Percentiles rank a stretch among this genome's conserved stretches.
Evolutionary conservation across 2,113 vertebrate genomes (phyloP).

Genomic region (Phaethornis superciliosus): DNA sequence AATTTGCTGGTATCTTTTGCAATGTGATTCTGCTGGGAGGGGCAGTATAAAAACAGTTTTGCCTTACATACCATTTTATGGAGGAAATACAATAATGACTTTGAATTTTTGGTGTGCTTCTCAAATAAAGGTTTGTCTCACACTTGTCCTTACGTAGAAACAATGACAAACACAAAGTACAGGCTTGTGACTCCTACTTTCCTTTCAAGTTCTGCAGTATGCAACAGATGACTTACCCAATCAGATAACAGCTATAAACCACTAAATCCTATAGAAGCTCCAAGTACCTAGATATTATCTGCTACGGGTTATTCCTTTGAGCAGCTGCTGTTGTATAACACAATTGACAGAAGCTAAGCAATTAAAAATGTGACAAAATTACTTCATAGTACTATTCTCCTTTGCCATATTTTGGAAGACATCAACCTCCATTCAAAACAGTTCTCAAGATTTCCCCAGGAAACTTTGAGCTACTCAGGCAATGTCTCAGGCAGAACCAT

Average conservation of each 20-base stretch:
- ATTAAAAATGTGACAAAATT: not conserved
- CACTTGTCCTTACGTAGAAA: not conserved
- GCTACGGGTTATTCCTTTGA: not conserved
- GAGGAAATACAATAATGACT: not conserved
- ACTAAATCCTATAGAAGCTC: not conserved
- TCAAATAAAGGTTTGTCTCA: not conserved
- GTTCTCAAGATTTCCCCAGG: not conserved
- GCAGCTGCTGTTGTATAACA: not conserved
- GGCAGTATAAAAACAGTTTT: not conserved
- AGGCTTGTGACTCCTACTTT: not conserved
- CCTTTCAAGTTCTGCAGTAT: not conserved
- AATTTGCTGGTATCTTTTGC: not conserved
- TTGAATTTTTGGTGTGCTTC: not conserved
- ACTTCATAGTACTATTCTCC: not conserved
- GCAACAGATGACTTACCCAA: not conserved
- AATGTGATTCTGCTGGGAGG: rapidly evolving
- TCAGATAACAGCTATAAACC: not conserved
- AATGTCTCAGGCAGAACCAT: not conserved
- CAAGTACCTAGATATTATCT: not conserved
- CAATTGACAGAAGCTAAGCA: not conserved
- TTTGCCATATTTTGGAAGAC: not conserved
- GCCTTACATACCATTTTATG: not conserved
- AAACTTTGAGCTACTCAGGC: not conserved
- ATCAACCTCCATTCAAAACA: not conserved
- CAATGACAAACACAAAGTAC: not conserved